Evolutionary conservation across 2,888 invertebrate genomes (phyloP).

Genomic region (Pimpla rufipes): DNA sequence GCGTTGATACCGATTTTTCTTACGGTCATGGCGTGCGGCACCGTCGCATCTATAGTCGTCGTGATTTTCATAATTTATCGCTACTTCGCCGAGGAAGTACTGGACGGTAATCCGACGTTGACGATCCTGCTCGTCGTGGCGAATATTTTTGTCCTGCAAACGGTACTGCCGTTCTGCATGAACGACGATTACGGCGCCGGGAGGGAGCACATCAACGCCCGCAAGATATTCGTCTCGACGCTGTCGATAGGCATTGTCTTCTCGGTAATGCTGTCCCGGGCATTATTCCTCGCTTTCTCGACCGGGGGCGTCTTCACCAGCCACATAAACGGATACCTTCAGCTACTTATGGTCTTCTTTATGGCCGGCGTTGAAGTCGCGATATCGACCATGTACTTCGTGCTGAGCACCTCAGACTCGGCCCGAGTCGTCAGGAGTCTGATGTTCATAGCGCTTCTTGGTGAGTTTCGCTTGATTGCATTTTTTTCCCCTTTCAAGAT

Average conservation of each 20-base stretch:
- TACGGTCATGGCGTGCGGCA: slow-evolving; percentile 89
- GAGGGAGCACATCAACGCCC: slow-evolving; percentile 86
- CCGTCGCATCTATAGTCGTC: slow-evolving; percentile 89
- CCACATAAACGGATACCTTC: slow-evolving; percentile 90
- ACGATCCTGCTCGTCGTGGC: slow-evolving; percentile 85
- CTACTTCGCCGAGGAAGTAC: slow-evolving; percentile 88
- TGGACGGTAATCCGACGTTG: slow-evolving; percentile 89
- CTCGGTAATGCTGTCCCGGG: slow-evolving; percentile 88
- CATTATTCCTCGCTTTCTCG: slow-evolving; percentile 89
- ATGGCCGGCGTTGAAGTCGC: slow-evolving; percentile 88
- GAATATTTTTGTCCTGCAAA: slow-evolving; percentile 84
- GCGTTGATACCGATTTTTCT: slow-evolving; percentile 88
- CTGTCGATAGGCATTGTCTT: slow-evolving; percentile 88
- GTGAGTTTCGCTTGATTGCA: slow-evolving; percentile 82
- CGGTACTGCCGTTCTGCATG: slow-evolving; percentile 85
- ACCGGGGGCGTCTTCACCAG: slow-evolving; percentile 90
- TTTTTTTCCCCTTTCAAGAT: slow-evolving; percentile 77
- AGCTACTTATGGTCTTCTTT: slow-evolving; percentile 88
- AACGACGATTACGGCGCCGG: slow-evolving; percentile 80
- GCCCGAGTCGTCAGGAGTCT: slow-evolving; percentile 82
- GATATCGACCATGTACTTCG: slow-evolving; percentile 81
- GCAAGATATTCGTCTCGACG: slow-evolving; percentile 87
- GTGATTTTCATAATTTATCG: slow-evolving; percentile 89
- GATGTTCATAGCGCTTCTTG: slow-evolving; percentile 85
- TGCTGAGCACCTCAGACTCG: slow-evolving; percentile 77